Conservation (phyloP, 2,113 vertebrate species). For the Chinchilla lanigera region DNA sequence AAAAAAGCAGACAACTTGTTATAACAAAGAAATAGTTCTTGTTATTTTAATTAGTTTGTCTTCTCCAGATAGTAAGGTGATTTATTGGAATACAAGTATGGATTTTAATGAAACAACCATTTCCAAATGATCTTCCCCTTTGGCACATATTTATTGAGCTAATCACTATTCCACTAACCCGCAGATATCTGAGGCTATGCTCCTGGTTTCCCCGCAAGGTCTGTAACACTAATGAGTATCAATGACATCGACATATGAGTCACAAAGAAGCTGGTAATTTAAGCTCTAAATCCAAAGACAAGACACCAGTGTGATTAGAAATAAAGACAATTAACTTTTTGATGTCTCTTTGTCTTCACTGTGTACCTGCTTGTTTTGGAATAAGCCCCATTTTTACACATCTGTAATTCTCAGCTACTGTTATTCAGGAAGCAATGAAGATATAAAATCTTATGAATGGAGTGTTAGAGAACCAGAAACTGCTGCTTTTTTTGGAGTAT, state of each 20-base stretch:
- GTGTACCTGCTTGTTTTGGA: neutral
- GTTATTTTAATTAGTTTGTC: constrained; percentile 59
- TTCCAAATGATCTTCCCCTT: constrained; percentile 29
- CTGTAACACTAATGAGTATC: neutral
- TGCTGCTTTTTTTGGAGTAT: neutral
- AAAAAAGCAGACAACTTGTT: neutral
- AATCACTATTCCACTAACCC: constrained; percentile 54
- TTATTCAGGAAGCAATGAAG: neutral
- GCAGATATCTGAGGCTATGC: neutral
- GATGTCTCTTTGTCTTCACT: neutral
- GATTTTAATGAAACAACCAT: constrained; percentile 64
- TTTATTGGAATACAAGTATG: constrained; percentile 47
- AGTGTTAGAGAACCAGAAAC: neutral
- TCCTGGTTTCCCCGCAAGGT: neutral
- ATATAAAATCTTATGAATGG: neutral
- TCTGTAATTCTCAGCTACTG: neutral
- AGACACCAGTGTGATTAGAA: constrained; percentile 33
- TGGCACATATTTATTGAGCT: constrained; percentile 55
- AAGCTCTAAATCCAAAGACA: constrained; percentile 55
- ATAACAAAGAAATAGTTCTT: neutral
- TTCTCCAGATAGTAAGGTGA: constrained; percentile 43
- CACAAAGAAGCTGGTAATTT: constrained; percentile 24
- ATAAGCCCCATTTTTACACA: neutral
- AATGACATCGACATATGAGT: constrained; percentile 30
- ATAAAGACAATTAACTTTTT: constrained; percentile 56